Evolutionary conservation across 2,888 invertebrate genomes (phyloP).

Genomic region (Caenorhabditis sp.): DNA sequence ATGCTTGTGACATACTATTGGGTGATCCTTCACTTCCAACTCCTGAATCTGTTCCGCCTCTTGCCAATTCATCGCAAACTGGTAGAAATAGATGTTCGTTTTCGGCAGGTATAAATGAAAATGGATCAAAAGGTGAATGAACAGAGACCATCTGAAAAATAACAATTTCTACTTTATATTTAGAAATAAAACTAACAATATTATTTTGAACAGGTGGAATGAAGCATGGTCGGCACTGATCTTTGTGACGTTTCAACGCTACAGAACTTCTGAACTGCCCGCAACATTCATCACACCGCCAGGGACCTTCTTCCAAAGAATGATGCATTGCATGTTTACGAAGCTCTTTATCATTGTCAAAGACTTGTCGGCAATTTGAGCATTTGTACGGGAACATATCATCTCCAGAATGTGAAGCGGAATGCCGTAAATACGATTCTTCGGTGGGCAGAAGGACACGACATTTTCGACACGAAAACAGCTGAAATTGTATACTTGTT

Average conservation of each 20-base stretch:
- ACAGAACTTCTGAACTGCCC: conserved; percentile 56
- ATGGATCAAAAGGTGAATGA: conserved; percentile 52
- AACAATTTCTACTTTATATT: conserved; percentile 6
- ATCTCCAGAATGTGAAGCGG: conserved; percentile 62
- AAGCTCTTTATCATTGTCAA: conserved; percentile 58
- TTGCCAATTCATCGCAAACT: conserved; percentile 18
- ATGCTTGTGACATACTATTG: conserved; percentile 40
- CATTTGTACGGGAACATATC: conserved; percentile 56
- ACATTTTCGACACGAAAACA: conserved; percentile 68
- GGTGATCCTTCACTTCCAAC: conserved; percentile 49
- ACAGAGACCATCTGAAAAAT: conserved; percentile 49
- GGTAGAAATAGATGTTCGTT: conserved; percentile 40
- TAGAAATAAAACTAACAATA: conserved; percentile 27
- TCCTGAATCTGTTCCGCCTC: conserved; percentile 47
- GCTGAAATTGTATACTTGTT: conserved; percentile 35
- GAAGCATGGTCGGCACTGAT: conserved; percentile 65
- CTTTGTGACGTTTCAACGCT: conserved; percentile 66
- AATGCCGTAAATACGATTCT: conserved; percentile 64
- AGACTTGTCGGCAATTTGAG: conserved; percentile 46
- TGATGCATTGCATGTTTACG: conserved; percentile 56
- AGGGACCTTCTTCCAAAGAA: conserved; percentile 52
- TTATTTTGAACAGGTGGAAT: conserved; percentile 43
- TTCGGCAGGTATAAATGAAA: conserved; percentile 52
- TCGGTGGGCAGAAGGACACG: conserved; percentile 65
- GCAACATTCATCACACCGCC: conserved; percentile 60